These are phyloP conservation scores for Drosophila yakuba DNA, from an alignment of 1,140 invertebrate species.

Conservation along the genomic window DNA sequence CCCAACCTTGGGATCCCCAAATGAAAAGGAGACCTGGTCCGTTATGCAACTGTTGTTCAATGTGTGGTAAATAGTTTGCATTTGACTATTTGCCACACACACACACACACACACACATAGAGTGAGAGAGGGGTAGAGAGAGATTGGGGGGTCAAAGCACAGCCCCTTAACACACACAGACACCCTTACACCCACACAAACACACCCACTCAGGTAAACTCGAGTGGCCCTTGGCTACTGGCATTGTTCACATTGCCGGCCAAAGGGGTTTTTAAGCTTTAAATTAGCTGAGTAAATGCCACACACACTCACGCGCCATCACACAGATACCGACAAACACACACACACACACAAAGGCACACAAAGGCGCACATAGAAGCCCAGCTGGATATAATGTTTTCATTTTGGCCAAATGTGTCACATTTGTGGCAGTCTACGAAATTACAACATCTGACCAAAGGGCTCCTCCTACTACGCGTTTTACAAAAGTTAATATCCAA, in stretches of 20 bases:
- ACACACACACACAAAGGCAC: not conserved
- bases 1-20: slow-evolving; percentile 15
- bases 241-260: slow-evolving; percentile 13
- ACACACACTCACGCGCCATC: not conserved
- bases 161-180: not conserved
- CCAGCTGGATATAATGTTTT: slow-evolving; percentile 31
- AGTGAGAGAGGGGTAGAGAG: not conserved
- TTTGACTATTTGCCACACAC: slow-evolving; percentile 66
- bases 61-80: slow-evolving; percentile 76
- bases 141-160: not conserved
- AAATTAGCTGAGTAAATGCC: slow-evolving; percentile 68
- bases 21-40: slow-evolving; percentile 20
- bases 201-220: slow-evolving; percentile 10
- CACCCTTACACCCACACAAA: not conserved
- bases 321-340: not conserved
- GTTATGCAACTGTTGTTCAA: slow-evolving; percentile 71
- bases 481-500: not conserved
- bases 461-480: too few species aligned
- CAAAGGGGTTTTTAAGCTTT: slow-evolving; percentile 42
- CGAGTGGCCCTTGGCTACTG: slow-evolving; percentile 23
- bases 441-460: not conserved
- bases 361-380: not conserved
- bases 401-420: slow-evolving; percentile 16
- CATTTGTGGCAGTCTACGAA: slow-evolving; percentile 1
- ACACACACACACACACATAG: slow-evolving; percentile 19